These are phyloP conservation scores for Chinchilla lanigera DNA, from an alignment of 2,113 vertebrate species.

Conservation along the genomic window DNA sequence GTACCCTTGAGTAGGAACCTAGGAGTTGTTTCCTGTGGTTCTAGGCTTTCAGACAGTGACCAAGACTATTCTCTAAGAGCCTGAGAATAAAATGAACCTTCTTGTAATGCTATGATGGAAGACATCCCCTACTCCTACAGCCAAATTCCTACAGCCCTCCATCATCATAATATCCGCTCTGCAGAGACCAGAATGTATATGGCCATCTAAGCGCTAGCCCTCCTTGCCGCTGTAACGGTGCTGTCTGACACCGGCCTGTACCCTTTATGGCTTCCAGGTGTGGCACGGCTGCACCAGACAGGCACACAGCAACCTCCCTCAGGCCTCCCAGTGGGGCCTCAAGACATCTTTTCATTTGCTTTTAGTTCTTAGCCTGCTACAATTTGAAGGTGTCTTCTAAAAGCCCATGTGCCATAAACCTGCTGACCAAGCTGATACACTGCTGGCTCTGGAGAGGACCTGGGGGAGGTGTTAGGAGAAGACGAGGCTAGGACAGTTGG, in stretches of 20 bases:
- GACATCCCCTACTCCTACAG: not conserved
- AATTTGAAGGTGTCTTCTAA: not conserved
- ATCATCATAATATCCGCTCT: too few species aligned
- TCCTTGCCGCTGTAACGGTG: not conserved
- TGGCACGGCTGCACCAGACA: not conserved
- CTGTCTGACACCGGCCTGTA: not conserved
- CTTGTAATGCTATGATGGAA: not conserved
- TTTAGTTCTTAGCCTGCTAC: not conserved
- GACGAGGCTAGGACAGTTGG: not conserved
- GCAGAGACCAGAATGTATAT: accelerated
- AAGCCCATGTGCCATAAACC: not conserved
- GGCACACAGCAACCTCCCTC: not conserved
- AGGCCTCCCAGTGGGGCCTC: not conserved
- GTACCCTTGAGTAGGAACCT: not conserved
- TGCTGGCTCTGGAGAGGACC: not conserved
- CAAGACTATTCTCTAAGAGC: not conserved
- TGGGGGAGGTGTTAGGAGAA: not conserved
- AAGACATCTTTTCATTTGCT: not conserved
- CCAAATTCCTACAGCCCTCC: not conserved
- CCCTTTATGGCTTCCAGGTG: not conserved
- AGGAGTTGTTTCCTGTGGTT: too few species aligned
- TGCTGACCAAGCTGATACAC: not conserved
- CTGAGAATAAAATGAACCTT: not conserved
- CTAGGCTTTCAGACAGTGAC: not conserved
- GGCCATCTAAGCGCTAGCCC: not conserved